These are phyloP conservation scores for Eupithecia tripunctaria DNA, from an alignment of 2,888 invertebrate species.

Conservation along the genomic window DNA sequence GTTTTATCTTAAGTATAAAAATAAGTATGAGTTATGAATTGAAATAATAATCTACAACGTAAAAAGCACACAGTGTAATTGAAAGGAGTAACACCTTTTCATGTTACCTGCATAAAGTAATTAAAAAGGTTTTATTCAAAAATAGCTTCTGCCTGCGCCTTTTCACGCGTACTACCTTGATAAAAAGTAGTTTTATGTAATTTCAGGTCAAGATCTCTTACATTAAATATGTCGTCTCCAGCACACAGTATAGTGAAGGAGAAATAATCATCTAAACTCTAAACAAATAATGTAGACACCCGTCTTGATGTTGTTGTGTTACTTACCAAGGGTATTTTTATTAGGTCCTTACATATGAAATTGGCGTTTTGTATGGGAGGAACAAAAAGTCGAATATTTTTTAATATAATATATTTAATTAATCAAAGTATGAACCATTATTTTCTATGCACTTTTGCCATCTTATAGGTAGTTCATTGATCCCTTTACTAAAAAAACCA, in stretches of 20 bases:
- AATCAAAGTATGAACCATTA: too few species aligned
- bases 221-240: background rate
- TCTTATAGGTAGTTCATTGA: too few species aligned
- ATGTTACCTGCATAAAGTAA: background rate
- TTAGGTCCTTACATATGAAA: too few species aligned
- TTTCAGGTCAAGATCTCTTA: background rate
- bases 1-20: too few species aligned
- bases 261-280: background rate
- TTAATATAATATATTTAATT: too few species aligned
- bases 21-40: too few species aligned
- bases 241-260: background rate
- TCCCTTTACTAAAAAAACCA: too few species aligned
- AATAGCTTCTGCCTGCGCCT: background rate
- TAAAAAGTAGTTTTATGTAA: background rate
- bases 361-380: too few species aligned
- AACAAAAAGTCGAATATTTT: too few species aligned
- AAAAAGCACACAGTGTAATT: too few species aligned
- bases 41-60: too few species aligned
- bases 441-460: too few species aligned
- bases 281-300: background rate
- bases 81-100: background rate
- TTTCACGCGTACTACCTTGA: background rate
- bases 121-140: background rate
- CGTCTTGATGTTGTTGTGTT: background rate
- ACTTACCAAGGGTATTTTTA: background rate